Evolutionary conservation across 2,888 invertebrate genomes (phyloP).

Genomic region (Cephus pygmeus): DNA sequence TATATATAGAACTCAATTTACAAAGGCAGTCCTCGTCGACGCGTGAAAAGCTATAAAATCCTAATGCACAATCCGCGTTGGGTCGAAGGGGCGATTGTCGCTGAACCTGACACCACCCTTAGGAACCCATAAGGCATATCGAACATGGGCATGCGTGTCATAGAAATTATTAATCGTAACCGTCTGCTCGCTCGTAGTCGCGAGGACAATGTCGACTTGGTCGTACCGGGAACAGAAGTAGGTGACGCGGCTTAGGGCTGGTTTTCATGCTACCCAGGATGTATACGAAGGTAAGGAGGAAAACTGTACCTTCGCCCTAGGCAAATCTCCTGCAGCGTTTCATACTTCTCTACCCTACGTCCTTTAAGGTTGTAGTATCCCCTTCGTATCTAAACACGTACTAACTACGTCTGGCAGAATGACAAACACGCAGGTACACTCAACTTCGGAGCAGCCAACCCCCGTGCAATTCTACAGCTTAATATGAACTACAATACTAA

Average conservation of each 20-base stretch:
- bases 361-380: not conserved
- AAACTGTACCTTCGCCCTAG: not conserved
- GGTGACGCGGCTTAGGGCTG: not conserved
- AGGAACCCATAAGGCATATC: not conserved
- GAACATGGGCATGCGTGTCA: not conserved
- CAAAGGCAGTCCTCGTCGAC: not conserved
- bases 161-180: not conserved
- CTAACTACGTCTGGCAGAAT: not conserved
- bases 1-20: not conserved
- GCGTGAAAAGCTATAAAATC: not conserved
- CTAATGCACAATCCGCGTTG: not conserved
- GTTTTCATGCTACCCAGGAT: not conserved
- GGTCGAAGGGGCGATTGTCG: not conserved
- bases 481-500: constrained; percentile 32
- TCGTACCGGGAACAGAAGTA: not conserved
- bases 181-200: no score
- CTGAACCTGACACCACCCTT: not conserved
- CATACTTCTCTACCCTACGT: not conserved
- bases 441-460: not conserved
- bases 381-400: not conserved
- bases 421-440: not conserved
- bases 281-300: not conserved
- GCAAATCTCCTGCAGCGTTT: not conserved
- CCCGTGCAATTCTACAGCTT: constrained; percentile 1
- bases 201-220: no score